Evolutionary conservation across 2,797 vertebrate species (phyloP), one percentile per base, ranked within the genome.

Genomic region (Tapirus indicus): DNA sequence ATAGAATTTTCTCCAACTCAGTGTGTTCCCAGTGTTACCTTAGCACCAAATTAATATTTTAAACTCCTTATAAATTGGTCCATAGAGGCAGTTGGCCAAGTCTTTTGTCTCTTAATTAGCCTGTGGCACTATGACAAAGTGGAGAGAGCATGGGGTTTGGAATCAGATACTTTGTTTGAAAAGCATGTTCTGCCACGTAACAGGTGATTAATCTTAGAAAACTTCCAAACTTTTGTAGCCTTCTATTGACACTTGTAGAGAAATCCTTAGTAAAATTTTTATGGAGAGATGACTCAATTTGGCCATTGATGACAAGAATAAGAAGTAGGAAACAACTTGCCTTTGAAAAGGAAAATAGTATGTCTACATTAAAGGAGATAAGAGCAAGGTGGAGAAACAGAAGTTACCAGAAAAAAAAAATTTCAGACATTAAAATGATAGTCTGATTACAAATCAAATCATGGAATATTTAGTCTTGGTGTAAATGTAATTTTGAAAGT

Each of bases 21-120:
- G 0, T 84, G 20, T 90, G 23, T 75, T 91, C 20, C 72, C 41
- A 71, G 32, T 75, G 35, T 87, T 91, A 91, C 86, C 64, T 60
- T 97, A 94, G 69, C 49, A 93, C 52, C 41, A 82, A 90, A 91
- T 93, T 79, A 91, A 91, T 95, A 97, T 94, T 95, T 92, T 83
- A 82, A 95, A 75, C 32, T 7, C 13, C 12, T 54, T 97, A 79
- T 58, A 89, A 89, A 87, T 60, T 96, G 32, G 21, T 38, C 49
- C 62, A 49, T 32, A 78, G 68, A 91, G 32, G 25, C n/a, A 84
- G 41, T 35, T 94, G 52, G 25, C 21, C 29, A 88, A 94, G 68
- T 68, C 17, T 71, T 44, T 94, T 90, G 16, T 96, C 68, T 94
- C 13, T 96, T 82, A 83, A 75, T 82, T 84, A 92, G 16, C 20